phyloP scores from a whole-genome alignment of 2,113 vertebrate genomes.

The Tursiops truncatus region DNA sequence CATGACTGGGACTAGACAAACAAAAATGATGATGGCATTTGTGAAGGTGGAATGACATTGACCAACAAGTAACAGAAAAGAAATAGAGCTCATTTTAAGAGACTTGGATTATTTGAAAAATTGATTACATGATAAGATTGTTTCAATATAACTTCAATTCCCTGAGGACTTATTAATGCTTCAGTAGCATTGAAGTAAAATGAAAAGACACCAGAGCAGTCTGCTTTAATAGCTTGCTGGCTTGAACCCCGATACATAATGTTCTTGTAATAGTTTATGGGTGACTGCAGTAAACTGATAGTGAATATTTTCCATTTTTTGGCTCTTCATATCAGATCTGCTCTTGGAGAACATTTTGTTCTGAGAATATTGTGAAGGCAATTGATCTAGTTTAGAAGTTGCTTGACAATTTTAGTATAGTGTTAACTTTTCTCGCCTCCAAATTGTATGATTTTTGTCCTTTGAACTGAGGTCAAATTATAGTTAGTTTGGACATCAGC shows the following conservation, averaged over 20 bases:
- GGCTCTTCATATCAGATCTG: constrained; percentile 86
- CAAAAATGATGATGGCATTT: constrained; percentile 71
- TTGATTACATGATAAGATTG: constrained; percentile 81
- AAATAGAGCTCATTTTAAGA: constrained; percentile 72
- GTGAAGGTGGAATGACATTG: constrained; percentile 68
- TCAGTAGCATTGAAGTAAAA: constrained; percentile 81
- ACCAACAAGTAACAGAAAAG: constrained; percentile 74
- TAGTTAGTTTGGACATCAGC: constrained; percentile 60
- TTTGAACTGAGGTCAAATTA: constrained; percentile 63
- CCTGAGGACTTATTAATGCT: constrained; percentile 82
- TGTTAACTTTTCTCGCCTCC: constrained; percentile 55
- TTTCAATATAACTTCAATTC: constrained; percentile 82
- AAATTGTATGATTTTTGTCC: constrained; percentile 37
- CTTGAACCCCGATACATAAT: constrained; percentile 88
- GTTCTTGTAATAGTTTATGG: constrained; percentile 90
- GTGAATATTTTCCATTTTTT: constrained; percentile 87
- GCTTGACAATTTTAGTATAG: constrained; percentile 74
- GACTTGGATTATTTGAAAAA: constrained; percentile 79
- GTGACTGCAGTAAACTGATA: constrained; percentile 88
- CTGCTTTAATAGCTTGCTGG: constrained; percentile 86
- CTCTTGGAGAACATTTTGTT: constrained; percentile 86
- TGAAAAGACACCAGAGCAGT: constrained; percentile 80
- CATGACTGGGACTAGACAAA: constrained; percentile 78
- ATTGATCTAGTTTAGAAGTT: constrained; percentile 82
- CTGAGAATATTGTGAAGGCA: constrained; percentile 84